Evolutionary conservation across 2,888 invertebrate species (phyloP), one percentile per base, ranked within the genome.

Genomic region (Andrena marginata): DNA sequence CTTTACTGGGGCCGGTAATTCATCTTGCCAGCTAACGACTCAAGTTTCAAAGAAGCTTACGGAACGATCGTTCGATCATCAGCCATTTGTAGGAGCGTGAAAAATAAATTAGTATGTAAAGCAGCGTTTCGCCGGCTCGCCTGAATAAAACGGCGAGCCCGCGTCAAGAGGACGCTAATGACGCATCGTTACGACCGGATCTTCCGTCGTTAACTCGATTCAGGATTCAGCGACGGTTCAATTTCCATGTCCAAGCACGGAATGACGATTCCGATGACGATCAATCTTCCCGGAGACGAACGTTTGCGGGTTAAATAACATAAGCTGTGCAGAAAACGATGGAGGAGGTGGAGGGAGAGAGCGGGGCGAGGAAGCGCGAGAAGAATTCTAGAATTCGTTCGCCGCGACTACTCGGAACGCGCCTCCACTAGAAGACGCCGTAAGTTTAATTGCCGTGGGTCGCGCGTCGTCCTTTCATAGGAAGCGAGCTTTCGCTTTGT

Each of bases 371-470:
- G 35, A 8, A n/a, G 2, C 3, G 20, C 20, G 54, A 8, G 16
- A 51, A 20, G 54, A 67, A 69, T 48, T 35, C 60, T 20, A 23
- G 35, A 26, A 33, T 26, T 42, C 29, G 8, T 7, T 20, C 26
- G 23, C 13, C 10, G 6, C 13, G 33, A 1, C n/a, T 48, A 20
- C 26, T 31, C 20, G 49, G 42, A 23, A 8, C 48, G 56, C 54
- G 62, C 2, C 10, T 33, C 20, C 23, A 2, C 2, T 16, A 26
- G 10, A 70, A 69, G 65, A 72, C 26, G 48, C 26, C n/a, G 49
- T 23, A 75, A 82, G 63, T 76, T 77, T 76, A 82, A 82, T 81
- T 71, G 67, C 80, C 80, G 62, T 54, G 31, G 48, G 29, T 31
- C 13, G 33, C 56, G 42, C 59, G 60, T 54, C 59, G 54, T 69